These are phyloP conservation scores for Fissipunctia ypsillon DNA, from an alignment of 2,888 invertebrate species.

Conservation along the genomic window DNA sequence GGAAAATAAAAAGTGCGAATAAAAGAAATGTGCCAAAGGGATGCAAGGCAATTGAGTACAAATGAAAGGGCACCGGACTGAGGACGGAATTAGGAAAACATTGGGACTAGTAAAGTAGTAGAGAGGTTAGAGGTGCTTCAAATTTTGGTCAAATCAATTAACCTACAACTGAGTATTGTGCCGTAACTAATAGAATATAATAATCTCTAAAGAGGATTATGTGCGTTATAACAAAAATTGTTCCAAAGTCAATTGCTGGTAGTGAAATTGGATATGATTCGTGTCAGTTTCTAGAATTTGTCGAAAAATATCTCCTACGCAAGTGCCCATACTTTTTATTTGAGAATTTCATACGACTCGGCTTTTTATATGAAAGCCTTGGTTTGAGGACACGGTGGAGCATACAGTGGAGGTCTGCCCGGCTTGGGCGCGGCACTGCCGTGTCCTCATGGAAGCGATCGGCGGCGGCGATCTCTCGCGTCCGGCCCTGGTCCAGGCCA, in stretches of 20 bases:
- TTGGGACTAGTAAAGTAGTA: conserved; percentile 68
- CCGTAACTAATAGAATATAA: background rate
- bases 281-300: background rate
- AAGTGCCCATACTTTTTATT: background rate
- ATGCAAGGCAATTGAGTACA: conserved; percentile 86
- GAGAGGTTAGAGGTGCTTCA: conserved; percentile 62
- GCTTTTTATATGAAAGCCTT: no score
- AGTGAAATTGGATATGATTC: background rate
- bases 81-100: conserved; percentile 84
- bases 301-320: background rate
- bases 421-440: no score
- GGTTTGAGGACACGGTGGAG: no score
- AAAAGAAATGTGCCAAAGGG: conserved; percentile 88
- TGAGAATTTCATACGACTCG: no score
- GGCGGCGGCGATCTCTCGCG: no score
- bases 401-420: no score
- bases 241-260: background rate
- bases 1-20: conserved; percentile 81
- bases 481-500: no score
- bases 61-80: conserved; percentile 86
- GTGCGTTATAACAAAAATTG: background rate
- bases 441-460: no score
- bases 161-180: background rate
- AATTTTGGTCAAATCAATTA: background rate
- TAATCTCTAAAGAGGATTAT: background rate